phyloP scores from a whole-genome alignment of 2,888 invertebrate genomes.

The Agriopis aurantiaria region DNA sequence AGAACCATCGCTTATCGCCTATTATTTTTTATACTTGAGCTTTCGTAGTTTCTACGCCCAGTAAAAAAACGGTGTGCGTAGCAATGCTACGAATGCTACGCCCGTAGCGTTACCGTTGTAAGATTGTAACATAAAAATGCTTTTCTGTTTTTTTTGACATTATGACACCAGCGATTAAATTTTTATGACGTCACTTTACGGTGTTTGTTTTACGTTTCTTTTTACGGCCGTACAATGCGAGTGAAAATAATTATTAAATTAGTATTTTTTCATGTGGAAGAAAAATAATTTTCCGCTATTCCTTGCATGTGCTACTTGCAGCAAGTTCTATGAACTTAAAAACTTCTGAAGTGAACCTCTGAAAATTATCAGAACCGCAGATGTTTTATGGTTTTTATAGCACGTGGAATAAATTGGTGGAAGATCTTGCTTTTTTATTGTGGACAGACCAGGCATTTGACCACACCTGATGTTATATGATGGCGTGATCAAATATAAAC shows the following conservation, averaged over 20 bases:
- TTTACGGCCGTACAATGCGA: not conserved
- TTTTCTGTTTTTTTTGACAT: slow-evolving; percentile 17
- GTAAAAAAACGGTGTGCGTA: slow-evolving; percentile 47
- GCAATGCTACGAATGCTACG: slow-evolving; percentile 54
- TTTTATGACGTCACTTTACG: slow-evolving; percentile 24
- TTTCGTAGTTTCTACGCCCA: slow-evolving; percentile 12
- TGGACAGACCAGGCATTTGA: no score
- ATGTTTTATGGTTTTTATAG: not conserved
- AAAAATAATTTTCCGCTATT: no score
- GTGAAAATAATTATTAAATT: slow-evolving; percentile 3
- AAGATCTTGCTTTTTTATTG: no score
- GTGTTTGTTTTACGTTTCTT: slow-evolving; percentile 6
- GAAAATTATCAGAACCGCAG: not conserved
- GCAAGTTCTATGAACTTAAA: no score
- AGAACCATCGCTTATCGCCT: not conserved
- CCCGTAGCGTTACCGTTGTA: slow-evolving; percentile 53
- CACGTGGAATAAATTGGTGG: no score
- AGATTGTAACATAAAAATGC: slow-evolving; percentile 30
- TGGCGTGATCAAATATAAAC: no score
- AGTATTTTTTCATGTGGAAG: not conserved
- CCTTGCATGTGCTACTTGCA: not conserved
- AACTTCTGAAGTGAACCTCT: no score
- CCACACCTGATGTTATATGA: no score
- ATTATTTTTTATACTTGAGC: not conserved
- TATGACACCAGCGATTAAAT: slow-evolving; percentile 12